phyloP scores from a whole-genome alignment of 2,797 vertebrate genomes.

The Sebastes nivosus region DNA sequence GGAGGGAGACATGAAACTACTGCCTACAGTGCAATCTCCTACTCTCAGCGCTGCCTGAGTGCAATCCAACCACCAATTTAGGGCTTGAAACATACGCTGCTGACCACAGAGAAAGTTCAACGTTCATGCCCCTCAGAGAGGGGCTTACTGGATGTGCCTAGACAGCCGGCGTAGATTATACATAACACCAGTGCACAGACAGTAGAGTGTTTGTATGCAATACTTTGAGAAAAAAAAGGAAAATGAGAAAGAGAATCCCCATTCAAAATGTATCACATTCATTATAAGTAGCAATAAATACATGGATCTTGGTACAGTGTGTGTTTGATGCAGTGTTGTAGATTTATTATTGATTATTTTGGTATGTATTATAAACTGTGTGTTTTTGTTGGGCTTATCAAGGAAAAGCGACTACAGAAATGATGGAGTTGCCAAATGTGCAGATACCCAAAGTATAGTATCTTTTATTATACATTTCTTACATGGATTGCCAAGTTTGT shows the following conservation, averaged over 20 bases:
- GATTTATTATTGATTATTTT: neutral
- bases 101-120: slow-evolving; percentile 55
- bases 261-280: neutral
- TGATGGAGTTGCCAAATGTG: neutral
- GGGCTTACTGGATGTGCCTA: neutral
- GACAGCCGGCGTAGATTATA: neutral
- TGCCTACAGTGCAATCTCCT: slow-evolving; percentile 53
- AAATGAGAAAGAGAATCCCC: neutral
- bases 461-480: neutral
- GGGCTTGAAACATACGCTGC: slow-evolving; percentile 50
- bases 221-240: neutral
- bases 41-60: slow-evolving; percentile 29
- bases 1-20: slow-evolving; percentile 52
- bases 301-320: too few species aligned
- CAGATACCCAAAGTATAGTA: neutral
- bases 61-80: slow-evolving; percentile 56
- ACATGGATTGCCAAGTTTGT: neutral
- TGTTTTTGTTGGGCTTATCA: neutral
- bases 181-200: neutral
- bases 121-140: neutral
- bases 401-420: neutral
- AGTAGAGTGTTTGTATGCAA: neutral
- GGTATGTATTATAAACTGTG: neutral
- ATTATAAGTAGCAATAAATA: neutral
- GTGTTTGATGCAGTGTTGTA: neutral